These are phyloP conservation scores for Oncopodura yosiiana DNA, from an alignment of 1,140 invertebrate genomes.

Conservation along the genomic window DNA sequence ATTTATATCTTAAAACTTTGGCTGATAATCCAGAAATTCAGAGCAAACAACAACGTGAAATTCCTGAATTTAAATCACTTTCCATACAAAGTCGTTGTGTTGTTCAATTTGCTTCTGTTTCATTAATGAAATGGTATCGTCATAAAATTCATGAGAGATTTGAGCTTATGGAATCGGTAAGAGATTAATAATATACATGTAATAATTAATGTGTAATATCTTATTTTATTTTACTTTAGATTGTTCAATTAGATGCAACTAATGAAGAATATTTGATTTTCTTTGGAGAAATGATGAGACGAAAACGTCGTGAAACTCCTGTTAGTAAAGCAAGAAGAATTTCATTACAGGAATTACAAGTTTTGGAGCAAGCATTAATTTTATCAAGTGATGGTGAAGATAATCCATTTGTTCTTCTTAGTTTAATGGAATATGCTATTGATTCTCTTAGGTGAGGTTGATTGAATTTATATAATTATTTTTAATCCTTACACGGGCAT, in stretches of 20 bases:
- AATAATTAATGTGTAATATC: too few relatives aligned
- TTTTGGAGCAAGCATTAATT: background rate
- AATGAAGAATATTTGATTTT: conserved; percentile 12
- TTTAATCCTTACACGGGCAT: background rate
- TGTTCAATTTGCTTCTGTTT: too few relatives aligned
- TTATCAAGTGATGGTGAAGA: background rate
- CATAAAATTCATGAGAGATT: background rate
- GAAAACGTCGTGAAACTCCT: conserved; percentile 10
- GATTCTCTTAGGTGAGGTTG: conserved; percentile 13
- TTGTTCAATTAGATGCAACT: background rate
- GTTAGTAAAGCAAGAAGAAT: background rate
- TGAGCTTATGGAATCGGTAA: conserved; percentile 10
- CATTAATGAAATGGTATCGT: too few relatives aligned
- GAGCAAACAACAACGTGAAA: background rate
- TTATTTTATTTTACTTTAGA: conserved; percentile 5
- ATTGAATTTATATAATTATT: background rate
- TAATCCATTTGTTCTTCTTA: conserved; percentile 17
- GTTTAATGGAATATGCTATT: conserved; percentile 22
- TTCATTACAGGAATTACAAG: conserved; percentile 12
- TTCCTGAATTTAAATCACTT: conserved; percentile 1
- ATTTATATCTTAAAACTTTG: background rate
- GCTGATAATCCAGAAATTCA: background rate
- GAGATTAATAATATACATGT: background rate
- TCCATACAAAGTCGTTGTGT: background rate
- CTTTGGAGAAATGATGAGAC: background rate